Evolutionary conservation across 2,797 vertebrate genomes (phyloP), one percentile per base, ranked within the genome.

Genomic region (Malurus leucopterus): DNA sequence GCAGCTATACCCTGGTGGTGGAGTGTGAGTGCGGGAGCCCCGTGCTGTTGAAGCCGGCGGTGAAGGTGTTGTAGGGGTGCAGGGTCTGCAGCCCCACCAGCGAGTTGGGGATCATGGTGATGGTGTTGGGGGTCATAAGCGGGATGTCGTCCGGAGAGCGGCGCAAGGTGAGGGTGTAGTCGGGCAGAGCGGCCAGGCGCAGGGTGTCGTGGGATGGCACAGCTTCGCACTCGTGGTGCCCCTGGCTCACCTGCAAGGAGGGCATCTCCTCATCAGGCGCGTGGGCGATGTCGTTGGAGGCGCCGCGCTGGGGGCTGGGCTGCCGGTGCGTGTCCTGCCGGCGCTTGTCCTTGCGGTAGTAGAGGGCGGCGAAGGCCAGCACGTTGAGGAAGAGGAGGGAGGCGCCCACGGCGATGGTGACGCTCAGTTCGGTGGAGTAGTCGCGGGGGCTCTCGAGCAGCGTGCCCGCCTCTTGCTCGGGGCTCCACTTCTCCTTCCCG

Each of bases 31-130:
- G 99, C 30, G 99, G 99, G 96, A 99, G 98, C 95, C 99, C 98
- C 13, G 99, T 98, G 96, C 98, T 99, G 97, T 98, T 99, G 98
- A 99, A 99, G 86, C 98, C 99, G 19, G 99, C 97, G 0, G 99
- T 99, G 96, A 99, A 99, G 95, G 99, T 99, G 96, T 99, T 99
- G 97, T 99, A 99, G 11, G 99, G 99, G 95, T 99, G 99, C 95
- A 99, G 96, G 93, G 98, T 99, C 96, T 99, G 99, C 97, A 99
- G 98, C 93, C 98, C 99, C 97, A 99, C 99, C 97, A 99, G 97
- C 29, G 99, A 99, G 96, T 99, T 99, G 95, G 99, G 99, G 91
- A 99, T 99, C 99, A 99, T 99, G 94, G 99, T 99, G 96, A 99
- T 99, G 95, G 99, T 99, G 96, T 99, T 99, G 94, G 99, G 99